These are phyloP conservation scores for Oenanthe melanoleuca DNA, from an alignment of 2,113 vertebrate species.

Conservation along the genomic window DNA sequence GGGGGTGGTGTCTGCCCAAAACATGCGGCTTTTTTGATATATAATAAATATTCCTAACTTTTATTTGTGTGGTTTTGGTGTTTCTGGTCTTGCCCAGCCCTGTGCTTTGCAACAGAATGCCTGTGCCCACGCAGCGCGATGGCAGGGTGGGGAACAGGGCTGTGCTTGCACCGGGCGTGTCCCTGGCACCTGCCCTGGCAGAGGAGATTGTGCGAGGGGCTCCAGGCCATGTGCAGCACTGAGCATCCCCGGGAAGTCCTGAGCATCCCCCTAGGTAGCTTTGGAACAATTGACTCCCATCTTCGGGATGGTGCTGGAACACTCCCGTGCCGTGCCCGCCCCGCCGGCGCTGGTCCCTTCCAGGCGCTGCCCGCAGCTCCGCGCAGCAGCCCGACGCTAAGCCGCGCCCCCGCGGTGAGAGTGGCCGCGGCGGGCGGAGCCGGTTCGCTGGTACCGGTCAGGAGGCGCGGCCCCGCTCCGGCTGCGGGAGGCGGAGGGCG, in stretches of 20 bases:
- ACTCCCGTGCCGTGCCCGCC: fast-evolving
- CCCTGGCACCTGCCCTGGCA: background rate
- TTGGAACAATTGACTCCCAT: fast-evolving
- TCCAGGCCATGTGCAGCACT: fast-evolving
- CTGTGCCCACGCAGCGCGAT: fast-evolving
- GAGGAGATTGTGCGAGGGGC: background rate
- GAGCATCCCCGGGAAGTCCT: background rate
- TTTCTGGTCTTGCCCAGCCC: background rate
- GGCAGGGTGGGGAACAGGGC: background rate
- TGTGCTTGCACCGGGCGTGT: background rate
- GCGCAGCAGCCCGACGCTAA: fast-evolving
- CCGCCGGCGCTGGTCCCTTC: background rate
- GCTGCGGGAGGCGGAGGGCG: background rate
- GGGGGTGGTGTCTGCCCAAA: background rate
- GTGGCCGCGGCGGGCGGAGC: background rate
- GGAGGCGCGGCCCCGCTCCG: background rate
- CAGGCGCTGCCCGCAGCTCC: background rate
- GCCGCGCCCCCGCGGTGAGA: fast-evolving
- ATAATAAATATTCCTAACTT: slow-evolving; percentile 47
- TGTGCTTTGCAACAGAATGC: fast-evolving
- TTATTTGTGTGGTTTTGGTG: background rate
- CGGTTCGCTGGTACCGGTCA: fast-evolving
- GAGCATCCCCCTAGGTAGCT: background rate
- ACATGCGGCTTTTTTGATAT: slow-evolving; percentile 10
- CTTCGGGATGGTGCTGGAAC: background rate